These are phyloP conservation scores for Lethenteron camtschaticum DNA, from an alignment of 2,113 vertebrate species.

Conservation along the genomic window DNA sequence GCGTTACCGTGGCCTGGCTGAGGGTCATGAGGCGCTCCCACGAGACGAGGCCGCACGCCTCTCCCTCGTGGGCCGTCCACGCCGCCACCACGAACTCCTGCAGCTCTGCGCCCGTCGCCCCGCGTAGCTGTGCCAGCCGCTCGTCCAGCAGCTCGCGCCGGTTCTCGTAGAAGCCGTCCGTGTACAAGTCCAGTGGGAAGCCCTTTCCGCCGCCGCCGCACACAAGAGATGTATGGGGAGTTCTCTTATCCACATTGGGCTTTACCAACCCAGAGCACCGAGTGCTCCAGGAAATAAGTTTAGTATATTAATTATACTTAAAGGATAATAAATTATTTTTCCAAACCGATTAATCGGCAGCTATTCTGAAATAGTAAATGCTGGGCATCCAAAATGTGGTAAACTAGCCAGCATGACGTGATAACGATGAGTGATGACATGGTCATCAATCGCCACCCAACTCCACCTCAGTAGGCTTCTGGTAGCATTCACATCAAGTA, in stretches of 20 bases:
- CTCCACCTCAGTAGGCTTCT: too few species aligned
- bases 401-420: too few species aligned
- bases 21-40: slow-evolving; percentile 66
- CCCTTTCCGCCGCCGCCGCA: slow-evolving; percentile 21
- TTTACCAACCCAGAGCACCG: too few species aligned
- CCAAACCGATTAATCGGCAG: too few species aligned
- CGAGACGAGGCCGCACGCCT: slow-evolving; percentile 37
- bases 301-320: too few species aligned
- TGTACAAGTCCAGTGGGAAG: slow-evolving; percentile 56
- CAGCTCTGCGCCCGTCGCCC: slow-evolving; percentile 30
- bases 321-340: too few species aligned
- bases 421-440: too few species aligned
- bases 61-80: slow-evolving; percentile 49
- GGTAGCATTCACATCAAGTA: too few species aligned
- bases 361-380: too few species aligned
- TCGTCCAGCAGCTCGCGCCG: slow-evolving; percentile 32
- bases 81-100: slow-evolving; percentile 26
- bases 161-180: slow-evolving; percentile 61
- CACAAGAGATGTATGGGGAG: background rate
- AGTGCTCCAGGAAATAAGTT: too few species aligned
- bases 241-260: background rate
- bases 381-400: too few species aligned
- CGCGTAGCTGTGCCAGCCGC: slow-evolving; percentile 29
- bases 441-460: too few species aligned
- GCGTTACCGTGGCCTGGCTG: slow-evolving; percentile 57